Base-by-base conservation (phyloP, 2,888 invertebrate genomes). In the Ptychoptera albimana region DNA sequence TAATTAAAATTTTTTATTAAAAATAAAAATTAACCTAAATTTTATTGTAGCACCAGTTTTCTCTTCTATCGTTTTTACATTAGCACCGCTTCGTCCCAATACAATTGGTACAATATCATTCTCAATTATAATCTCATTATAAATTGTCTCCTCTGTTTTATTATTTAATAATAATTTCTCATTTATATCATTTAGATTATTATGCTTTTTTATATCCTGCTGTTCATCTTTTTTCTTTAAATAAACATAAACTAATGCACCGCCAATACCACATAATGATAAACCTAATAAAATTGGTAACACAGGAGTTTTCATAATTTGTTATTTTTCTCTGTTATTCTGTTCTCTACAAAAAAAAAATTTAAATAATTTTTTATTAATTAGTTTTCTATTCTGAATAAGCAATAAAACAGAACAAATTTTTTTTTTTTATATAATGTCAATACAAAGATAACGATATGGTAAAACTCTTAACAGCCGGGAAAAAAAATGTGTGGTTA, bases 41-140 rank as follows among this genome's bases (percentile, higher is more conserved):
- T 66, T 61, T 43, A 74, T 71, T 49, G 60, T 59, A 5, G 89
- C 82, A 34, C 77, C 75, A 0, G 84, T 79, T 52, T 74, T 75
- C 44, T 73, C 72, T 60, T 89, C 80, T 48, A 92, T 75, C 46
- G 75, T 70, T 60, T 81, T 82, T 41, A 91, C 75, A 54, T 77
- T 79, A n/a, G 71, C 66, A 7, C 91, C 89, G 53, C 74, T 75
- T 51, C 83, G 72, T 34, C 91, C 84, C 54, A 83, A 79, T 45
- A 84, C 63, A 44, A 72, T 68, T 8, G 79, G 73, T 13, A 81
- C 73, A 54, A 74, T 69, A 45, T 75, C 72, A 53, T 75, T 77
- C 1, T 77, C 71, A 15, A 84, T 69, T 49, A 65, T 61, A 3
- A 79, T 59, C 60, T 80, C 75, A 41, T 74, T 60, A 12, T 67